Evolutionary conservation across 2,888 invertebrate genomes (phyloP), one percentile per base, ranked within the genome.

Genomic region (Aleiodes leptofemur): DNA sequence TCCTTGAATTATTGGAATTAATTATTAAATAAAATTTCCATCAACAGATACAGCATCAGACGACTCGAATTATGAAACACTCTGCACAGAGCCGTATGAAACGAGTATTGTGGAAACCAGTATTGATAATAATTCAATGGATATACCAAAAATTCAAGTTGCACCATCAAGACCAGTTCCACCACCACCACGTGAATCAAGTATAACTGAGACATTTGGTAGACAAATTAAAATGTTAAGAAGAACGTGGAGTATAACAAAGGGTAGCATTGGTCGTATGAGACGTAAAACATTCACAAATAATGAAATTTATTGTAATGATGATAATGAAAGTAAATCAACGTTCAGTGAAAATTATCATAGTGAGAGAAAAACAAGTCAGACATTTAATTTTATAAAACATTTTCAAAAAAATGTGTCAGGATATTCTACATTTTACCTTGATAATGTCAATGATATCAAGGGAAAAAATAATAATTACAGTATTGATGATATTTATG

Each of bases 161-260:
- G 85, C 86, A 5, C 87, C 88, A 0, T 84, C 83, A 14, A 83
- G 81, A 53, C 87, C 87, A 1, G 84, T 83, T 4, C 86, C 88
- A 14, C 86, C 88, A 0, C 87, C 88, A 0, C 88, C 88, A 1
- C 81, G 86, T 43, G 88, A 87, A 72, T 83, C 83, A 16, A 88
- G 86, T 55, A 76, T 88, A 3, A 87, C 85, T 1, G 84, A 86
- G 48, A 86, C 84, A 3, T 77, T 89, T 4, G 87, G 88, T 3
- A 83, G 82, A n/a, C 81, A 84, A 57, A 88, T 89, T 79, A 88
- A 87, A 69, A 86, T 89, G 80, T 78, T 89, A 0, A 80, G 87
- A 6, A 82, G 88, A 57, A 88, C 88, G 0, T 89, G 88, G 88
- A 89, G 88, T 76, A 86, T 89, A 56, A 89, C 89, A 14, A 89